Conservation (phyloP, 2,113 vertebrate genomes). For the Pantherophis guttatus region DNA sequence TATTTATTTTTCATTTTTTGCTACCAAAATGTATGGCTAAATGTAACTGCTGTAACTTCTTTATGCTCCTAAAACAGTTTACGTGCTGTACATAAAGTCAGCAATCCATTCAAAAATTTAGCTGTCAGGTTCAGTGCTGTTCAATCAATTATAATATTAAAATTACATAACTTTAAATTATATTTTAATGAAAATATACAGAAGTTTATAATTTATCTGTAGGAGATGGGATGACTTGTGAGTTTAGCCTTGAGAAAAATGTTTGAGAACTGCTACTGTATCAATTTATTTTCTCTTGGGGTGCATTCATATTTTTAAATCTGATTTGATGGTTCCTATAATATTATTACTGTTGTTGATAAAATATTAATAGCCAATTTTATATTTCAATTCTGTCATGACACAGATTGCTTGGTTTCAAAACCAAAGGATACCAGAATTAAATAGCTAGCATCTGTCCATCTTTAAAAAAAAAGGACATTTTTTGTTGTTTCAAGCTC, state of each 20-base stretch:
- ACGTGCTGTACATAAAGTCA: background rate
- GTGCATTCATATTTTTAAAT: background rate
- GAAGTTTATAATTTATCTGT: background rate
- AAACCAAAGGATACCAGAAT: background rate
- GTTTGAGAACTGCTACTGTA: background rate
- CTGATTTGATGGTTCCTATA: background rate
- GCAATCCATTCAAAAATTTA: background rate
- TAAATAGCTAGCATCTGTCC: background rate
- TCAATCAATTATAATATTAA: background rate
- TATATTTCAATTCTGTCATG: background rate
- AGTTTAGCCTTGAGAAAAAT: background rate
- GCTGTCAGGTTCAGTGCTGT: background rate
- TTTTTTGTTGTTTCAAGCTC: no score
- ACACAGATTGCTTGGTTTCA: background rate
- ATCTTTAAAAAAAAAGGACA: no score
- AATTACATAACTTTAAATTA: background rate
- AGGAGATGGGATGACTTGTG: background rate
- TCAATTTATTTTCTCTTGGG: background rate
- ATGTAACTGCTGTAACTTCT: background rate
- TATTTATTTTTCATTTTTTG: constrained; percentile 18
- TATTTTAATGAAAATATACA: background rate
- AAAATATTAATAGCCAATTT: background rate
- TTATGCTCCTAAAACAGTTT: background rate
- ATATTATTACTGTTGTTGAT: background rate
- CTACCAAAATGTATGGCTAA: constrained; percentile 15